Conservation (phyloP, 2,113 vertebrate genomes). For the Pseudopodoces humilis region DNA sequence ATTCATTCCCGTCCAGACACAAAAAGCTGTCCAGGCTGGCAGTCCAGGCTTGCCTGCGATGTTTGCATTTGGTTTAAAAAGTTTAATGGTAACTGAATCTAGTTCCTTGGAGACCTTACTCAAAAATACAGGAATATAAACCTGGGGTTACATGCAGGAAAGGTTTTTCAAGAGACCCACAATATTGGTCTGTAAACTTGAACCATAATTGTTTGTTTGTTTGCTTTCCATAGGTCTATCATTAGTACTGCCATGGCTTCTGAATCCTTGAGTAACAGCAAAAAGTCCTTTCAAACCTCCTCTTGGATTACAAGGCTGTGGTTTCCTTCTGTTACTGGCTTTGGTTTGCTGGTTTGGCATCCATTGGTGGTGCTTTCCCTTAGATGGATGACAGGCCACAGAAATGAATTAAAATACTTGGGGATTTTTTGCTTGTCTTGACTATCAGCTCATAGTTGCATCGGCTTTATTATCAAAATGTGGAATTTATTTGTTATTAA, state of each 20-base stretch:
- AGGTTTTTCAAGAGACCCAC: not conserved
- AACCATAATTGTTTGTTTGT: not conserved
- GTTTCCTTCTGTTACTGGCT: not conserved
- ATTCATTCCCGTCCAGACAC: not conserved
- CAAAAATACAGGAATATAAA: not conserved
- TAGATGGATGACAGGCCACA: not conserved
- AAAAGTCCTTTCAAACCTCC: not conserved
- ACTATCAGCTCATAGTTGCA: not conserved
- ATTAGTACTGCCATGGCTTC: not conserved
- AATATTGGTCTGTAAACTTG: not conserved
- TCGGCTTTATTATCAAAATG: conserved; percentile 2
- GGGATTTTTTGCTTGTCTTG: not conserved
- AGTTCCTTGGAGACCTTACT: not conserved
- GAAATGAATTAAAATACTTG: not conserved
- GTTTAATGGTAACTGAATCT: not conserved
- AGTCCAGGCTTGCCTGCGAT: not conserved
- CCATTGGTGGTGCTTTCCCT: not conserved
- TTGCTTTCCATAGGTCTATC: not conserved
- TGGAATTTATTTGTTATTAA: not conserved
- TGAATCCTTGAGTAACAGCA: not conserved
- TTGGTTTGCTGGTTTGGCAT: not conserved
- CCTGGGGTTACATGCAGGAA: not conserved
- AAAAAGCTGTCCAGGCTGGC: not conserved
- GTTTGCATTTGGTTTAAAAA: not conserved
- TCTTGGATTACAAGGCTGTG: not conserved